Conservation (phyloP, 2,113 vertebrate genomes). For the Coturnix japonica region DNA sequence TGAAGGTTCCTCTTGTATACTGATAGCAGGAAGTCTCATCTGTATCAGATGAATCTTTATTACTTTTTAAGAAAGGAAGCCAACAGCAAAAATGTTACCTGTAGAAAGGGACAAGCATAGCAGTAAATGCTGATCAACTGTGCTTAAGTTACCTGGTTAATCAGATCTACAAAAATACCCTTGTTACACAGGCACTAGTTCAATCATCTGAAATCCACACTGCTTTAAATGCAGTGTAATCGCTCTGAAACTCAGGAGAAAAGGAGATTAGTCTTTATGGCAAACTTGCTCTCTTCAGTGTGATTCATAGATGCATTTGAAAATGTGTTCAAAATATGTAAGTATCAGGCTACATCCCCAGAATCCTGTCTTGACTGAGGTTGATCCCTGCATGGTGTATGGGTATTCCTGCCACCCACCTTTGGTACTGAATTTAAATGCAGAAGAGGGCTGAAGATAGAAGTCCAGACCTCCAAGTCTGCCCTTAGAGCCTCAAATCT, state of each 20-base stretch:
- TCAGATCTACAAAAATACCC: background rate
- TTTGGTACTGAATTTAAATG: fast-evolving
- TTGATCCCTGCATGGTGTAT: fast-evolving
- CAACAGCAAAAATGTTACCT: background rate
- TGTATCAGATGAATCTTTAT: background rate
- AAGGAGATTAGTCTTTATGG: background rate
- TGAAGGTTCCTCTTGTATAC: background rate
- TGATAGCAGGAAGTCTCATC: background rate
- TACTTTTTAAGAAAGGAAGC: background rate
- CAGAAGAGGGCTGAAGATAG: background rate
- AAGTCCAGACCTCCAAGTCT: background rate
- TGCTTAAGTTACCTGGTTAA: background rate
- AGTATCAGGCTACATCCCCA: fast-evolving
- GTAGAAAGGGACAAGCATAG: background rate
- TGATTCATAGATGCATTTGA: background rate
- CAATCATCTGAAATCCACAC: background rate
- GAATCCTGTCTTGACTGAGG: background rate
- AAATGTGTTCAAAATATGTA: background rate
- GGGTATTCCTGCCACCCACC: background rate
- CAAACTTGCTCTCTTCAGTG: background rate
- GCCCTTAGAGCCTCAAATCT: fast-evolving
- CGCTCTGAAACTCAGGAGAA: background rate
- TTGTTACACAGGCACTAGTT: background rate
- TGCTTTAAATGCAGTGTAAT: background rate
- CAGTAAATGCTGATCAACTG: background rate